Base-by-base conservation (phyloP, 1,140 invertebrate species). In the Eriocheir sinensis region DNA sequence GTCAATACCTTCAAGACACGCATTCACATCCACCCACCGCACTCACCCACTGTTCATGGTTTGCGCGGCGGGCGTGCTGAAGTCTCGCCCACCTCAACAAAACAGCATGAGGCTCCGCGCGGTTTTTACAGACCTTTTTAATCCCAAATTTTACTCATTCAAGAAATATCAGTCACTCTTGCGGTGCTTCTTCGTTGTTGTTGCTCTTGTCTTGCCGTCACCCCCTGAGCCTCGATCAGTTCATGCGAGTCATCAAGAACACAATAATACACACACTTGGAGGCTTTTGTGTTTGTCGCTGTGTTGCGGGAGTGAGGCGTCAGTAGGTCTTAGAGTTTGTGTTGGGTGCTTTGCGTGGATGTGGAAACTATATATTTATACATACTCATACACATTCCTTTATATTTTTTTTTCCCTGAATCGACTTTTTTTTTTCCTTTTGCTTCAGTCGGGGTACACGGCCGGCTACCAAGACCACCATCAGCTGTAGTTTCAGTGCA, bases 401-500 rank as follows among this genome's bases (percentile, higher is more conserved):
- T 90, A 48, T 90, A 32, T 60, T 60, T 34, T 40, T 30, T 21
- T 40, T 32, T 12, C 32, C 34, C 60, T 9, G 41, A 34, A 90
- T 41, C 38, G 36, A 53, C 3, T 38, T 38, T 80, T 80, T 30
- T 89, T 38, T 89, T 38, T 60, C 34, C 36, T 72, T 93, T 21
- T 92, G 53, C 81, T 27, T 91, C 53, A 79, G 15, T 41, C 36
- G 36, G 36, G 40, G 53, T 79, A 40, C 36, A 80, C 36, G 72
- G 44, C 3, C 72, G 40, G 15, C 41, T 89, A 36, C 53, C 41
- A 89, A 89, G 44, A 53, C 88, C 60, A 72, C 60, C 60, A 72
- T 72, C 60, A 72, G 60, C 60, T 72, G 60, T 72, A 72, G 60
- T 72, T 72, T 72, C 41, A 89, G 41, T 32, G 44, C n/a, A 89